Evolutionary conservation across 2,888 invertebrate genomes (phyloP), one percentile per base, ranked within the genome.

Genomic region (Hemistola chrysoprasaria): DNA sequence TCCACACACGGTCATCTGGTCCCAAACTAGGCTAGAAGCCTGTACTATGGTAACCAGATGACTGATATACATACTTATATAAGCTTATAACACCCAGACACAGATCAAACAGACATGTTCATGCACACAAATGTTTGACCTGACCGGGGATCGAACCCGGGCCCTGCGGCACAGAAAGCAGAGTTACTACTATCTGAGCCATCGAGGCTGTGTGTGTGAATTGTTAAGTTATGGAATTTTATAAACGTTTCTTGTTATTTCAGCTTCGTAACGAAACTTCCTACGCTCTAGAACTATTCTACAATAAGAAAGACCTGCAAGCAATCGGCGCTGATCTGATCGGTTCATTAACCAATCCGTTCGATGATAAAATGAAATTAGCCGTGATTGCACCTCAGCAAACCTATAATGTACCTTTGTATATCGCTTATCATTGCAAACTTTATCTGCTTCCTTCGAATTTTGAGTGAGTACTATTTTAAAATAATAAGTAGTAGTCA

Each of bases 361-460:
- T 94, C 65, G 93, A 93, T 51, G 93, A 94, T 46, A 93, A 93
- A 42, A 92, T 94, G 84, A 86, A 93, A 34, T 88, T 96, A 32
- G 91, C 92, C 0, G 92, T 94, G 11, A 81, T 96, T 9, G 93
- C 94, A 39, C 93, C 95, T 0, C 92, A 93, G 53, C 93, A 94
- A 59, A 90, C 91, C 0, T 95, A 92, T 71, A 92, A 93, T 57
- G 92, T 96, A 11, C 96, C 96, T 1, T 80, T 96, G 25, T 92
- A 92, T 62, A 92, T 95, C 33, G 95, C 95, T 1, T 95, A 95
- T 63, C 95, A 96, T 65, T 95, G 95, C 76, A 92, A 93, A 52
- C 81, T 96, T 37, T 93, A 92, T 70, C 77, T 95, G 23, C 90
- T 93, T 63, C 95, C 95, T 3, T 91, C 93, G 3, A 92, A 94